These are phyloP conservation scores for Lithophane leautieri DNA, from an alignment of 2,888 invertebrate genomes.

Conservation along the genomic window DNA sequence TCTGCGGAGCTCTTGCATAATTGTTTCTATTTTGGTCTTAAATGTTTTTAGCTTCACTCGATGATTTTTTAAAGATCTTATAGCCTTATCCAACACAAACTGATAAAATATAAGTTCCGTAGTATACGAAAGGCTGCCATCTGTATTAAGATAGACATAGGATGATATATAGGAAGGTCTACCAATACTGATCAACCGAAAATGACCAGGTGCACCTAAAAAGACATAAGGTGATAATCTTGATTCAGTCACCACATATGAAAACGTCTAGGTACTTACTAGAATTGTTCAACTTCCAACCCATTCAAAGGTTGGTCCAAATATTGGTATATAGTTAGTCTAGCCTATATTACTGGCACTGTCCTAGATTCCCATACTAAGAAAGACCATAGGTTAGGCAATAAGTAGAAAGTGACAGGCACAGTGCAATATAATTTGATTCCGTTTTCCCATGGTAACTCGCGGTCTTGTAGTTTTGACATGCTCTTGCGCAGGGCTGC, in stretches of 20 bases:
- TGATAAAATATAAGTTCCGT: neutral
- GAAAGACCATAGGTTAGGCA: slow-evolving; percentile 17
- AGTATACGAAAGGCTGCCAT: neutral
- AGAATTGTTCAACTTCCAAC: neutral
- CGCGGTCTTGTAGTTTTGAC: slow-evolving; percentile 37
- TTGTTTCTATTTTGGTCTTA: slow-evolving; percentile 5
- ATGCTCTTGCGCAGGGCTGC: slow-evolving; percentile 43
- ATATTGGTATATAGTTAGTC: neutral
- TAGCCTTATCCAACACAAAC: neutral
- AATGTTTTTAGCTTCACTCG: neutral
- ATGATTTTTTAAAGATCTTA: neutral
- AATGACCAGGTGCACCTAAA: neutral
- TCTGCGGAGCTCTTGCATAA: neutral
- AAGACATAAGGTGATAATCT: neutral
- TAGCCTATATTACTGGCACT: neutral
- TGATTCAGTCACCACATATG: too few relatives aligned
- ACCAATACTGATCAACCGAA: neutral
- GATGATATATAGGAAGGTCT: neutral
- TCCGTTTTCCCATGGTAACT: slow-evolving; percentile 41
- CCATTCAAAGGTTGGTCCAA: neutral
- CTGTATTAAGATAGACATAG: neutral
- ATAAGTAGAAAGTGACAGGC: slow-evolving; percentile 47
- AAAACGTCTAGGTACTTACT: neutral
- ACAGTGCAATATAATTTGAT: slow-evolving; percentile 29
- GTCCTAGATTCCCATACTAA: slow-evolving; percentile 28